These are phyloP conservation scores for Brenthis ino DNA, from an alignment of 2,888 invertebrate genomes.

Conservation along the genomic window DNA sequence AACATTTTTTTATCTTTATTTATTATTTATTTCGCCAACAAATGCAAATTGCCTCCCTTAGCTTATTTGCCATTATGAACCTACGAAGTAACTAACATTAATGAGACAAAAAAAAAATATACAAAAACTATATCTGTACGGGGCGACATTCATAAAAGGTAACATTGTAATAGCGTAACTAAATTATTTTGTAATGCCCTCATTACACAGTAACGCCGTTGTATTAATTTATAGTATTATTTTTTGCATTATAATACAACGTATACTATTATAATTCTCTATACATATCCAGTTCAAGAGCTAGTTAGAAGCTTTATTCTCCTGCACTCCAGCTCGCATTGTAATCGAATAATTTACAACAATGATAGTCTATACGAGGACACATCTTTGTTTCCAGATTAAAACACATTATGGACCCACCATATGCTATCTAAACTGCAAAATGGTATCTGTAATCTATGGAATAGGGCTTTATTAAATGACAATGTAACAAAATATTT, in stretches of 20 bases:
- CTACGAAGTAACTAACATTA: no score
- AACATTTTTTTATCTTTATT: no score
- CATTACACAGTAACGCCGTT: no score
- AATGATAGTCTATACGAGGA: conserved; percentile 22
- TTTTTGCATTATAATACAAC: neutral
- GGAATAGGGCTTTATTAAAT: neutral
- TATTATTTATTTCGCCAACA: no score
- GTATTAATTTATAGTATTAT: neutral
- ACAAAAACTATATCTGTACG: no score
- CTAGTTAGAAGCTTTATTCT: conserved; percentile 20
- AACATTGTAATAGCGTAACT: no score
- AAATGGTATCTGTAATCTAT: neutral
- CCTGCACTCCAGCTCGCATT: conserved; percentile 34
- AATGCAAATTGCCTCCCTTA: no score
- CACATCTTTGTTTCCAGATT: conserved; percentile 18
- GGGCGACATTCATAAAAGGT: no score
- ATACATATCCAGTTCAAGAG: conserved; percentile 11
- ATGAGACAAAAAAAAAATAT: no score
- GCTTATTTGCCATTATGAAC: no score
- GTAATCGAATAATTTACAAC: conserved; percentile 35
- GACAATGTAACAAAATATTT: neutral
- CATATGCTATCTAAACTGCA: neutral
- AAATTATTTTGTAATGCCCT: no score
- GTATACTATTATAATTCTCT: conserved; percentile 8
- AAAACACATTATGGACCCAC: conserved; percentile 13